phyloP scores from a whole-genome alignment of 2,113 vertebrate genomes.

The Serilophus lunatus region DNA sequence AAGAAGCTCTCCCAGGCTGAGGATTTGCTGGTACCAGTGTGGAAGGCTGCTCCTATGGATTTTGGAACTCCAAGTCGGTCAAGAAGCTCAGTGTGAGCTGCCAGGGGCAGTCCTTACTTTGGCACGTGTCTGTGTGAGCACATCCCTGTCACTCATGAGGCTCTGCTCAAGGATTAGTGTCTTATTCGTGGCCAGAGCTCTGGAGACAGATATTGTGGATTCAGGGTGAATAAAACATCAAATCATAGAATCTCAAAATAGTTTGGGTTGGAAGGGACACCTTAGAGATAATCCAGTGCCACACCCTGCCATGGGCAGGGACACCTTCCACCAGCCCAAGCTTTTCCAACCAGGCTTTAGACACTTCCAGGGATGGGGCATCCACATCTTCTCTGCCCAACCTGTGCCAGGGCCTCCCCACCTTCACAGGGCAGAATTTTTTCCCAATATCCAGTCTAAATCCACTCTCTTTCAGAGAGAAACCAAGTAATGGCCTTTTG shows the following conservation, averaged over 20 bases:
- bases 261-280: background rate
- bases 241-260: fast-evolving
- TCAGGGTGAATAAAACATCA: background rate
- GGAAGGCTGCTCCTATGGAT: background rate
- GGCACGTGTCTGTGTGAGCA: background rate
- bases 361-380: background rate
- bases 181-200: background rate
- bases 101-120: background rate
- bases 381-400: background rate
- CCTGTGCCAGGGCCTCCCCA: background rate
- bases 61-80: background rate
- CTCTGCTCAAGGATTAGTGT: background rate
- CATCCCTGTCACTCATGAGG: fast-evolving
- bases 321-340: fast-evolving
- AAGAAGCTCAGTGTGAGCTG: fast-evolving
- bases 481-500: background rate
- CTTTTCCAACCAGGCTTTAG: fast-evolving
- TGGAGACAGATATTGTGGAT: fast-evolving
- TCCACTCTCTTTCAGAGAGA: background rate
- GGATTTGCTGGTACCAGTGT: background rate
- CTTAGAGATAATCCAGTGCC: fast-evolving
- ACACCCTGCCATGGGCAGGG: background rate
- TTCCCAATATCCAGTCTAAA: background rate
- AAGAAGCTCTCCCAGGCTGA: fast-evolving
- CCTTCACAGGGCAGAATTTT: background rate